Percentiles rank a stretch among this genome's conserved stretches.
These are phyloP conservation scores for Dysdera silvatica DNA, from an alignment of 1,140 invertebrate genomes.

Conservation along the genomic window DNA sequence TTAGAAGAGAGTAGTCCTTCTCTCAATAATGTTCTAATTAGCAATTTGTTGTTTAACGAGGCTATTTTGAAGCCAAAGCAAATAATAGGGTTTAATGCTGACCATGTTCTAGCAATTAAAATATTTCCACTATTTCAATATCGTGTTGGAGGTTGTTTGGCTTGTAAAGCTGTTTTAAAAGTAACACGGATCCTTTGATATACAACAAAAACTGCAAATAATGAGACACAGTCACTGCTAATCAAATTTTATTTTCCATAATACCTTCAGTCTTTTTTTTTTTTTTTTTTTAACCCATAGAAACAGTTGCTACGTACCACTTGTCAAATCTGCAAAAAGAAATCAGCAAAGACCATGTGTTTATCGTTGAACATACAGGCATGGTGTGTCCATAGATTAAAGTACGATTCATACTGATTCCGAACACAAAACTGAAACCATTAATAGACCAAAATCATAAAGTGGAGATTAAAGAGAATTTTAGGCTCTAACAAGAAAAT, in stretches of 20 bases:
- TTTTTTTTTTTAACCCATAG: conserved; percentile 24
- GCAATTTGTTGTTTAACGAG: too few species aligned
- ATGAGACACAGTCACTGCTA: conserved; percentile 24
- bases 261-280: conserved; percentile 29
- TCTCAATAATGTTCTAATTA: too few species aligned
- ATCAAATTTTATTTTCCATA: conserved; percentile 31
- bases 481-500: neutral
- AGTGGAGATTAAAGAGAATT: neutral
- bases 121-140: too few species aligned
- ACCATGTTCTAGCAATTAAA: too few species aligned
- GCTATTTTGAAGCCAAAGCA: too few species aligned
- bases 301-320: conserved; percentile 22
- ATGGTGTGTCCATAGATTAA: conserved; percentile 24
- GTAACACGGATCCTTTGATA: too few species aligned
- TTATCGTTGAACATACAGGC: conserved; percentile 24
- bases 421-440: neutral
- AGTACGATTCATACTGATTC: neutral
- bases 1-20: too few species aligned
- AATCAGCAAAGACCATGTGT: neutral
- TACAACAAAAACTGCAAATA: too few species aligned
- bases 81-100: too few species aligned
- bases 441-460: neutral
- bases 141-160: too few species aligned
- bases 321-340: conserved; percentile 8
- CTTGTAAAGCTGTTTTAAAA: too few species aligned